A percentile compares a stretch with the other conserved stretches of the same genome.
phyloP scores from a whole-genome alignment of 2,888 invertebrate genomes.

The Scaptomyza polygonia region DNA sequence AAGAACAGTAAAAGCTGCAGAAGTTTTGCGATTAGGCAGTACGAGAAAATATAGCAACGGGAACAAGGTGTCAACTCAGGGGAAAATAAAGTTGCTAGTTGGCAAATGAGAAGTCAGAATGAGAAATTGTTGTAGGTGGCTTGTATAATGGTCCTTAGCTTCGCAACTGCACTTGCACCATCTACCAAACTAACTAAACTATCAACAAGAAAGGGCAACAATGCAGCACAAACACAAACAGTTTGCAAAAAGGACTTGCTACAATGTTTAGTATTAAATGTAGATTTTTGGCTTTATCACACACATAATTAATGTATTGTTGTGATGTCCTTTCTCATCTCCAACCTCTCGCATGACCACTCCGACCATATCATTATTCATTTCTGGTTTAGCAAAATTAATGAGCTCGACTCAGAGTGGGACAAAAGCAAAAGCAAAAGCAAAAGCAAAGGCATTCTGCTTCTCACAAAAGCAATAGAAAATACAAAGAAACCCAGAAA shows the following conservation, averaged over 20 bases:
- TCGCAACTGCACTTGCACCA: neutral
- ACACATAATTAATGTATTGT: conserved; percentile 16
- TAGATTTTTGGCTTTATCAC: conserved; percentile 37
- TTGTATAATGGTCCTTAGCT: too few species aligned
- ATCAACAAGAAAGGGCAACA: conserved; percentile 9
- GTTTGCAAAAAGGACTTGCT: conserved; percentile 15
- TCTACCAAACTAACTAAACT: conserved; percentile 18
- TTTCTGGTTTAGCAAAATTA: conserved; percentile 54
- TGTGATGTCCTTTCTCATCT: neutral
- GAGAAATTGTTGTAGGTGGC: conserved; percentile 33
- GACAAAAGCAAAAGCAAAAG: too few species aligned
- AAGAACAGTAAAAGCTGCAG: conserved; percentile 29
- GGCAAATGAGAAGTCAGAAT: too few species aligned
- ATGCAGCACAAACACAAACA: neutral
- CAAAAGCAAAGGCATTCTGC: neutral
- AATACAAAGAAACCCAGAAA: conserved; percentile 1
- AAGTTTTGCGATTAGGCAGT: conserved; percentile 50
- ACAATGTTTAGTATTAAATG: conserved; percentile 30
- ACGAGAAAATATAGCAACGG: conserved; percentile 3
- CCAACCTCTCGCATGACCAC: conserved; percentile 6
- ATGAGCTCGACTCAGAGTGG: conserved; percentile 40
- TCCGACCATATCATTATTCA: conserved; percentile 45
- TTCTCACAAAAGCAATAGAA: neutral
- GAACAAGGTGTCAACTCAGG: neutral
- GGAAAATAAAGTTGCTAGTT: too few species aligned